These are phyloP conservation scores for Ascaphus truei DNA, from an alignment of 2,113 vertebrate species.

Conservation along the genomic window DNA sequence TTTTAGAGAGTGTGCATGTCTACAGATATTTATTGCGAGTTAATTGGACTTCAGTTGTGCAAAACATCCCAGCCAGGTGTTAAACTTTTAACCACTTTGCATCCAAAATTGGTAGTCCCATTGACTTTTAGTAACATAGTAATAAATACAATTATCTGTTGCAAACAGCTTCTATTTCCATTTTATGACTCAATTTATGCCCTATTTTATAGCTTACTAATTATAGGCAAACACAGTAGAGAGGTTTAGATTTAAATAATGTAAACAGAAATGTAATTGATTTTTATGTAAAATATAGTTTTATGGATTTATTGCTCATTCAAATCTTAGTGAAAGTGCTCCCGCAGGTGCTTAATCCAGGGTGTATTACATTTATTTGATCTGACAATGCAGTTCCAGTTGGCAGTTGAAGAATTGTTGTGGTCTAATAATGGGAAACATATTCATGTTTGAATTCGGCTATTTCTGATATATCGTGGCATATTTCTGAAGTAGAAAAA, in stretches of 20 bases:
- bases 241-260: constrained; percentile 61
- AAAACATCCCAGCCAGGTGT: background rate
- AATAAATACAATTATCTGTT: constrained; percentile 55
- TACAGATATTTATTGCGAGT: too few species aligned
- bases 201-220: constrained; percentile 61
- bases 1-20: too few species aligned
- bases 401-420: background rate
- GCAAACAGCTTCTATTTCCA: constrained; percentile 47
- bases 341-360: constrained; percentile 47
- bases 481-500: too few species aligned
- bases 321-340: constrained; percentile 48
- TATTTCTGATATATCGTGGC: too few species aligned
- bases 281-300: constrained; percentile 54
- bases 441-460: too few species aligned
- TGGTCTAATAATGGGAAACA: constrained; percentile 22
- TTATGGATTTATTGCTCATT: constrained; percentile 65
- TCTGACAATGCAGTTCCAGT: constrained; percentile 29
- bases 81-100: background rate
- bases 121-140: constrained; percentile 39
- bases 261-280: constrained; percentile 55
- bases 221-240: constrained; percentile 54
- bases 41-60: background rate
- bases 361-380: constrained; percentile 45
- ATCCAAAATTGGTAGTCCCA: constrained; percentile 17
- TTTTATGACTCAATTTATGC: constrained; percentile 52